Evolutionary conservation across 2,797 vertebrate species (phyloP).

Genomic region (Pitangus sulphuratus): DNA sequence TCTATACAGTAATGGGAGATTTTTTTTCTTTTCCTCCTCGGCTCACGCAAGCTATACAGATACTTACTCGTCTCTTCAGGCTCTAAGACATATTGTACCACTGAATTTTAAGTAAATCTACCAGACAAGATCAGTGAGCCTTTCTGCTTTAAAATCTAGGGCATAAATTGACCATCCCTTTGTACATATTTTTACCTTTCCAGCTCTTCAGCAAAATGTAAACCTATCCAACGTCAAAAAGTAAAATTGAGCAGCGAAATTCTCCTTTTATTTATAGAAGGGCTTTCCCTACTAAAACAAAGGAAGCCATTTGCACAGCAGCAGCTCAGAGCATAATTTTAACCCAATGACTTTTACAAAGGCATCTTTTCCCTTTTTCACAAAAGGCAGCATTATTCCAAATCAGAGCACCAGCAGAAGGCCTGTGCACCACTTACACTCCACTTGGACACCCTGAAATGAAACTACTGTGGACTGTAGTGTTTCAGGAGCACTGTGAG

Average conservation of each 20-base stretch:
- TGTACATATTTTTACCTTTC: constrained; percentile 7
- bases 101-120: constrained; percentile 44
- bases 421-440: background rate
- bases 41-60: background rate
- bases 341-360: background rate
- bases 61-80: background rate
- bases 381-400: background rate
- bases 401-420: background rate
- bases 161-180: background rate
- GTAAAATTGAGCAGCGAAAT: background rate
- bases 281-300: background rate
- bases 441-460: background rate
- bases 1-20: constrained; percentile 20
- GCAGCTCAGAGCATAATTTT: background rate
- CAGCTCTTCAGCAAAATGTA: background rate
- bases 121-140: constrained; percentile 21
- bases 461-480: background rate
- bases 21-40: background rate
- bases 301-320: background rate
- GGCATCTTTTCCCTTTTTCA: background rate
- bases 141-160: constrained; percentile 52
- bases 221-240: background rate
- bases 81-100: background rate
- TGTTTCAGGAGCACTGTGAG: background rate
- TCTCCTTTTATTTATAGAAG: background rate